Evolutionary conservation across 1,140 invertebrate genomes (phyloP).

Genomic region (Bradysia coprophila): DNA sequence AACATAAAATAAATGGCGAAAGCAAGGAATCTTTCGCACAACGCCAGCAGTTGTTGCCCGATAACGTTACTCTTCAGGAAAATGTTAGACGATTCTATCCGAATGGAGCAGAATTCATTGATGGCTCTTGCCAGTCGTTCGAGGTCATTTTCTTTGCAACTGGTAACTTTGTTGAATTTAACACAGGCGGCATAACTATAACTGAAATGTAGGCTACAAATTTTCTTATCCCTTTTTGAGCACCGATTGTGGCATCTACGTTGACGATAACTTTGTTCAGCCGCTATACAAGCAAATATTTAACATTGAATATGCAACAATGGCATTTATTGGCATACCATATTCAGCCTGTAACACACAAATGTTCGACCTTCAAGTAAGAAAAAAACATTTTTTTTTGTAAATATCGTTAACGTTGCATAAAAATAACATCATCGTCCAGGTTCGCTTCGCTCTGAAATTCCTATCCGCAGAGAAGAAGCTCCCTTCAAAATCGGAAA

Average conservation of each 20-base stretch:
- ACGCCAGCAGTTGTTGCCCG: conserved; percentile 34
- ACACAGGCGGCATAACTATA: neutral
- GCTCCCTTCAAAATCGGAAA: conserved; percentile 27
- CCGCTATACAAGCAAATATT: conserved; percentile 45
- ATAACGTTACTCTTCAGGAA: conserved; percentile 37
- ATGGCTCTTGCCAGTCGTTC: conserved; percentile 34
- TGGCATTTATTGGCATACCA: conserved; percentile 39
- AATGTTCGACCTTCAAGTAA: conserved; percentile 41
- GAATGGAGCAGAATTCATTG: conserved; percentile 29
- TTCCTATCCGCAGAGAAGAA: conserved; percentile 22
- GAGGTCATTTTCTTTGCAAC: conserved; percentile 61
- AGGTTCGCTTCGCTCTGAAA: conserved; percentile 31
- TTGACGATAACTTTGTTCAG: conserved; percentile 31
- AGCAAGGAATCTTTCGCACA: conserved; percentile 15
- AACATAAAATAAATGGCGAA: conserved; percentile 26
- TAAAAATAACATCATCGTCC: conserved; percentile 3
- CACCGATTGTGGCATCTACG: conserved; percentile 24
- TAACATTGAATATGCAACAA: conserved; percentile 32
- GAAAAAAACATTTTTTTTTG: conserved; percentile 1
- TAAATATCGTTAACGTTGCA: neutral
- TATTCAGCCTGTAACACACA: conserved; percentile 35
- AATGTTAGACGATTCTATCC: conserved; percentile 31
- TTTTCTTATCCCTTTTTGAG: conserved; percentile 34
- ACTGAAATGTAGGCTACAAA: conserved; percentile 25
- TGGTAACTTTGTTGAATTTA: conserved; percentile 24